phyloP scores from a whole-genome alignment of 92 coral and sea anemone genomes.

The Bergia puertoricense region DNA sequence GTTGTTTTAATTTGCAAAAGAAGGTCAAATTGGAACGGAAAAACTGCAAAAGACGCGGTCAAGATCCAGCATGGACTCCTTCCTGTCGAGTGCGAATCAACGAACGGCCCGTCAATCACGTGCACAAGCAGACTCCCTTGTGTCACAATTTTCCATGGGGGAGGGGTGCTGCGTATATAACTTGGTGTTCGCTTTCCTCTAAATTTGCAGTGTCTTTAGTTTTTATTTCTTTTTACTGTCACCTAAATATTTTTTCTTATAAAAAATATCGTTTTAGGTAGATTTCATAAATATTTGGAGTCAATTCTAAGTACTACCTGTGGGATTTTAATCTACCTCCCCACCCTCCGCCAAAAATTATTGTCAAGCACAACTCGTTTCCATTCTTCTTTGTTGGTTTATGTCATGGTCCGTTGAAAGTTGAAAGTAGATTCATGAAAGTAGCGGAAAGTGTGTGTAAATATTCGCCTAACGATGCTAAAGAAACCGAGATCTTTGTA shows the following conservation, averaged over 20 bases:
- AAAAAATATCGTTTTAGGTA: neutral
- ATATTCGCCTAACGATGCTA: neutral
- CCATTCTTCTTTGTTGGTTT: slow-evolving; percentile 20
- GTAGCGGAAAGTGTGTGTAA: neutral
- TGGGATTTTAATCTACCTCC: neutral
- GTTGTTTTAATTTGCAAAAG: neutral
- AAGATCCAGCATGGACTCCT: neutral
- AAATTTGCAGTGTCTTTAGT: neutral
- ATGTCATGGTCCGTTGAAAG: neutral
- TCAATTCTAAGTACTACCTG: neutral
- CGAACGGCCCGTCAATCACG: slow-evolving; percentile 18
- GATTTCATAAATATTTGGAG: neutral
- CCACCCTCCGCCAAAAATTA: neutral
- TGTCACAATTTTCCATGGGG: neutral
- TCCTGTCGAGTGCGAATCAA: slow-evolving; percentile 29
- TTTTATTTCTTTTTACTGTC: neutral
- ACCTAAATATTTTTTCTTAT: neutral
- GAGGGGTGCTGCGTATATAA: neutral
- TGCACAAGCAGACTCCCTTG: slow-evolving; percentile 21
- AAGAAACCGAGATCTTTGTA: neutral
- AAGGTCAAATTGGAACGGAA: slow-evolving; percentile 8
- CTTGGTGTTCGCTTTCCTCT: neutral
- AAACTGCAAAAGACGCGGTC: slow-evolving; percentile 27
- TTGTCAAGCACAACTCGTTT: slow-evolving; percentile 2
- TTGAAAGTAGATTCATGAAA: neutral